phyloP scores from a whole-genome alignment of 2,113 vertebrate genomes.

The Zapus hudsonius region DNA sequence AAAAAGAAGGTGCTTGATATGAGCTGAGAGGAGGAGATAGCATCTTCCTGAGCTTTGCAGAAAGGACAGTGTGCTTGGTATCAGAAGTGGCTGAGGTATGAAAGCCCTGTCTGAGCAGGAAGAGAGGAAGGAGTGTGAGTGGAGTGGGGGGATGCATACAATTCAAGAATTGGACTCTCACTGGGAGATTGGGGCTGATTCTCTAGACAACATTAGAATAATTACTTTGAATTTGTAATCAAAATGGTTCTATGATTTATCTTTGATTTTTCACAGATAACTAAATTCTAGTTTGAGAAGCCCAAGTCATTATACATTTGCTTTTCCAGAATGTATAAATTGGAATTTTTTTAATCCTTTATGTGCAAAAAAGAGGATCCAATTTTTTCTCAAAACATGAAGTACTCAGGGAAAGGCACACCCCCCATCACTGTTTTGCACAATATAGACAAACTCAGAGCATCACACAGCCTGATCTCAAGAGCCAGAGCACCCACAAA shows the following conservation, averaged over 20 bases:
- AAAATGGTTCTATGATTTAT: conserved; percentile 71
- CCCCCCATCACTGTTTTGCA: too few relatives aligned
- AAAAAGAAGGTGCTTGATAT: conserved; percentile 2
- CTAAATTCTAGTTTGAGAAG: conserved; percentile 77
- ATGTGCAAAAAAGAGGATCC: conserved; percentile 67
- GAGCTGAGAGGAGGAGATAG: conserved; percentile 16
- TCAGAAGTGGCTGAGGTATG: neutral
- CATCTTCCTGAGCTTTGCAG: neutral
- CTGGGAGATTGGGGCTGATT: conserved; percentile 58
- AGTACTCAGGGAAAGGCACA: too few relatives aligned
- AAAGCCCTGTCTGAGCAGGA: conserved; percentile 7
- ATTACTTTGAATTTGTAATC: conserved; percentile 76
- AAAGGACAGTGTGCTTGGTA: conserved; percentile 25
- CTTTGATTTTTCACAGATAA: conserved; percentile 67
- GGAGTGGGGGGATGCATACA: conserved; percentile 9
- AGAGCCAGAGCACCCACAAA: too few relatives aligned
- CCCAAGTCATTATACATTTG: conserved; percentile 77
- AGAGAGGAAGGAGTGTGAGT: neutral
- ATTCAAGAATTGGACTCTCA: conserved; percentile 60
- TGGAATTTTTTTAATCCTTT: conserved; percentile 72
- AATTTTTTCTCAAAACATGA: too few relatives aligned
- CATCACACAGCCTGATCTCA: too few relatives aligned
- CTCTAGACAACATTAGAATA: conserved; percentile 52
- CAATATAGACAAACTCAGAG: too few relatives aligned
- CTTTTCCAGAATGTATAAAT: conserved; percentile 79